phyloP scores from a whole-genome alignment of 1,140 invertebrate species.

The Dendrolimus kikuchii region DNA sequence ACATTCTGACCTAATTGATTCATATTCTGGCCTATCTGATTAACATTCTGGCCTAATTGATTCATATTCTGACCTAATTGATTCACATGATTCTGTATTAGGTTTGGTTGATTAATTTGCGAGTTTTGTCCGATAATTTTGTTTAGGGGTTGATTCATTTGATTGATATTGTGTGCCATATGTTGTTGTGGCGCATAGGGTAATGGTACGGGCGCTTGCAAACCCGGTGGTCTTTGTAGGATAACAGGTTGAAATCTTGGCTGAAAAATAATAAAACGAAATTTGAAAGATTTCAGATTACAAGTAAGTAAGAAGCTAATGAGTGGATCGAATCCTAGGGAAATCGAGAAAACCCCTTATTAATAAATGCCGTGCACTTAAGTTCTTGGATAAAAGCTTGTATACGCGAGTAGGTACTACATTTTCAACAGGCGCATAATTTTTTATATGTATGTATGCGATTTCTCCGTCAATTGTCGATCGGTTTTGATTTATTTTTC shows the following conservation, averaged over 20 bases:
- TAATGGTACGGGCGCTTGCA: conserved; percentile 51
- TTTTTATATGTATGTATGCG: too few relatives aligned
- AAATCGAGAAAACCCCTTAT: too few relatives aligned
- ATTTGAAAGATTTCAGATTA: background rate
- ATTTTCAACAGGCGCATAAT: too few relatives aligned
- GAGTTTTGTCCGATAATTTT: conserved; percentile 35
- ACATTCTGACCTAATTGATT: conserved; percentile 22
- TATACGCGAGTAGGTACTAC: too few relatives aligned
- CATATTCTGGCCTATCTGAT: conserved; percentile 14
- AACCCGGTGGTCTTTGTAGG: conserved; percentile 52
- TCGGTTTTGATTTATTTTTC: too few relatives aligned
- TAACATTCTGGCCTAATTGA: conserved; percentile 11
- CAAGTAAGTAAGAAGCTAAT: too few relatives aligned
- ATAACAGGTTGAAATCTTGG: conserved; percentile 58
- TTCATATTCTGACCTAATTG: conserved; percentile 17
- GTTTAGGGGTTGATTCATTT: conserved; percentile 40
- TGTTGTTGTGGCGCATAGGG: conserved; percentile 52
- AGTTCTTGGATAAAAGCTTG: too few relatives aligned
- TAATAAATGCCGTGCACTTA: too few relatives aligned
- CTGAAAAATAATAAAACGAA: conserved; percentile 26
- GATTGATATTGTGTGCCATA: conserved; percentile 33
- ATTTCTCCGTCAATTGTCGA: too few relatives aligned
- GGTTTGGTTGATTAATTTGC: conserved; percentile 29
- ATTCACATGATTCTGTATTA: conserved; percentile 21
- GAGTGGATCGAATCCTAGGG: too few relatives aligned